phyloP scores from a whole-genome alignment of 2,888 invertebrate species.

The Microctonus hyperodae region DNA sequence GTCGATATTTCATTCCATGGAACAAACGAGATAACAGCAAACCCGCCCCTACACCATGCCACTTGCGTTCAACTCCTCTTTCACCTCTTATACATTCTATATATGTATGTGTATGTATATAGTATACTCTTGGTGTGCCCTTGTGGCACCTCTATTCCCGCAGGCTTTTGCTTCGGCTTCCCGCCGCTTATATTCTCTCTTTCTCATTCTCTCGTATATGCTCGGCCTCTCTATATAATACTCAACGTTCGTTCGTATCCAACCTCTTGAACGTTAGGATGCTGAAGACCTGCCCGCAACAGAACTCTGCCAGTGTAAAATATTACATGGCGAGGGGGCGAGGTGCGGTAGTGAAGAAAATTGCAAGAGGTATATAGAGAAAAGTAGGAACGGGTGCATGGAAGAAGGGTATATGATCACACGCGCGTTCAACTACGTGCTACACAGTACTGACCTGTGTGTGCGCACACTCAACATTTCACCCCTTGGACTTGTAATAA shows the following conservation, averaged over 20 bases:
- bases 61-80: conserved; percentile 25
- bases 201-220: conserved; percentile 14
- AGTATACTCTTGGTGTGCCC: background rate
- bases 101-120: background rate
- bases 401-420: background rate
- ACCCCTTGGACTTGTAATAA: conserved; percentile 11
- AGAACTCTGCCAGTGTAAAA: conserved; percentile 43
- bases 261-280: conserved; percentile 6
- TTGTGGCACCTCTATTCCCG: conserved; percentile 30
- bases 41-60: conserved; percentile 45
- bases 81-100: conserved; percentile 4
- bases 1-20: conserved; percentile 58
- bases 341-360: background rate
- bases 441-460: conserved; percentile 11
- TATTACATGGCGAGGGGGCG: conserved; percentile 38
- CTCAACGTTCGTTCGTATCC: conserved; percentile 16
- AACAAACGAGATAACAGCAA: conserved; percentile 59
- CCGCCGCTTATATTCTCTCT: conserved; percentile 38
- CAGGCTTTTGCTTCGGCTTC: conserved; percentile 31
- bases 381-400: background rate
- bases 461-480: background rate
- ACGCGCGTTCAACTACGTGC: conserved; percentile 10
- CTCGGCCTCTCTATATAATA: background rate
- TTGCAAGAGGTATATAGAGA: background rate
- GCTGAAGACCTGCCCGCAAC: conserved; percentile 40